Evolutionary conservation across 2,888 invertebrate genomes (phyloP).

Genomic region (Steromphala cineraria): DNA sequence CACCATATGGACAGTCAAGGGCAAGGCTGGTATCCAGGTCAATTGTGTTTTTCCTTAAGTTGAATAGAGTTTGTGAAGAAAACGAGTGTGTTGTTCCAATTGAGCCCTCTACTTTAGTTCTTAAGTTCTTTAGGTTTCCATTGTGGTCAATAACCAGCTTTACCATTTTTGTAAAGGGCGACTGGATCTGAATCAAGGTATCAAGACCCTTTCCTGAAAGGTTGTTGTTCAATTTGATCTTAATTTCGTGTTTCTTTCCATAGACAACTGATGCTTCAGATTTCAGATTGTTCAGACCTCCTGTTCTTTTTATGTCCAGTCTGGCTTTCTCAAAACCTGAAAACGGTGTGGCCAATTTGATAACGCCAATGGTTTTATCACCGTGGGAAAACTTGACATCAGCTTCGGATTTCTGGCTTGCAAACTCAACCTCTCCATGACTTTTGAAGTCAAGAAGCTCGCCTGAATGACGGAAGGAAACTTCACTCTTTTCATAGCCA

Average conservation of each 20-base stretch:
- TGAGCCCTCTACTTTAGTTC: background rate
- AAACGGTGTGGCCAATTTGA: constrained; percentile 23
- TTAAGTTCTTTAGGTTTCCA: background rate
- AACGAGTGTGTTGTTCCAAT: background rate
- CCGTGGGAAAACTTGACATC: constrained; percentile 27
- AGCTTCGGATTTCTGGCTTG: constrained; percentile 3
- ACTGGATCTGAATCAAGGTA: background rate
- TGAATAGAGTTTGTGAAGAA: background rate
- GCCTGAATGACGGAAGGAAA: constrained; percentile 46
- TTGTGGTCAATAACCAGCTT: background rate
- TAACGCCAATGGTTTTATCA: constrained; percentile 21
- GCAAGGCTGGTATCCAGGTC: background rate
- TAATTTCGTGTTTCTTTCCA: constrained; percentile 10
- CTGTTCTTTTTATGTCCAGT: constrained; percentile 33
- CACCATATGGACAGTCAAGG: background rate
- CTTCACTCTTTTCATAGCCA: constrained; percentile 44
- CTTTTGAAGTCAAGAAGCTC: constrained; percentile 49
- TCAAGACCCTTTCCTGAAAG: background rate
- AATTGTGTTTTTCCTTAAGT: background rate
- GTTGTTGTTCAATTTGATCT: constrained; percentile 23
- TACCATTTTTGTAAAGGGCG: background rate
- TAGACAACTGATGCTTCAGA: constrained; percentile 25
- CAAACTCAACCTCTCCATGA: constrained; percentile 39
- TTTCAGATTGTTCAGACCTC: constrained; percentile 29
- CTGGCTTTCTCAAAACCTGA: constrained; percentile 19